Evolutionary conservation across 1,140 invertebrate species (phyloP).

Genomic region (Campoletis sonorensis): DNA sequence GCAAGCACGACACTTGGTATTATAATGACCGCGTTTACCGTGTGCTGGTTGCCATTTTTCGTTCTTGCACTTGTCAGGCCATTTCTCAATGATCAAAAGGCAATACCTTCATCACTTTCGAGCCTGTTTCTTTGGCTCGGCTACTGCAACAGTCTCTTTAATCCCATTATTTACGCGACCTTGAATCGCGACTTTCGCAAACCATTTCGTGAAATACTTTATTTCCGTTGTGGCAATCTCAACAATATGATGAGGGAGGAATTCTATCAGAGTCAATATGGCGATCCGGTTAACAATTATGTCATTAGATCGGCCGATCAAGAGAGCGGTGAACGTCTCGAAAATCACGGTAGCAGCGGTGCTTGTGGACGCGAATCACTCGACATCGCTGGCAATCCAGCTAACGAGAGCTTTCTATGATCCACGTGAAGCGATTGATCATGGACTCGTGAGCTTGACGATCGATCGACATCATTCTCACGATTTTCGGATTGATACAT

Average conservation of each 20-base stretch:
- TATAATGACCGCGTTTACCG: conserved; percentile 97
- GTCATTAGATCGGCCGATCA: conserved; percentile 64
- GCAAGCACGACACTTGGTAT: conserved; percentile 97
- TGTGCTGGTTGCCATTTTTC: conserved; percentile 99
- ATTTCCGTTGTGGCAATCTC: conserved; percentile 90
- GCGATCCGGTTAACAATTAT: conserved; percentile 81
- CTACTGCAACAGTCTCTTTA: conserved; percentile 94
- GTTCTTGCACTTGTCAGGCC: conserved; percentile 91
- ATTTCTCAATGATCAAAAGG: conserved; percentile 82
- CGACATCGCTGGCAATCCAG: conserved; percentile 60
- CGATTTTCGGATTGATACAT: conserved; percentile 5
- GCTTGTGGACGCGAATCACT: conserved; percentile 37
- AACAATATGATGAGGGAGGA: conserved; percentile 95
- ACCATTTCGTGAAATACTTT: conserved; percentile 94
- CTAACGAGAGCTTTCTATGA: conserved; percentile 74
- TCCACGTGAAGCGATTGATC: conserved; percentile 44
- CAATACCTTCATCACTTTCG: conserved; percentile 80
- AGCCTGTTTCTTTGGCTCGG: conserved; percentile 91
- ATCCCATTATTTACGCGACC: conserved; percentile 96
- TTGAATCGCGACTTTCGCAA: conserved; percentile 94
- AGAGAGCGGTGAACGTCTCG: conserved; percentile 59
- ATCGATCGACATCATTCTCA: conserved; percentile 10
- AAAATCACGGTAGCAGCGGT: conserved; percentile 57
- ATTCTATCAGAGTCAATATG: conserved; percentile 94
- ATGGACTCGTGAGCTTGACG: not conserved